phyloP scores from a whole-genome alignment of 2,888 invertebrate species.

The Coremacera marginata region DNA sequence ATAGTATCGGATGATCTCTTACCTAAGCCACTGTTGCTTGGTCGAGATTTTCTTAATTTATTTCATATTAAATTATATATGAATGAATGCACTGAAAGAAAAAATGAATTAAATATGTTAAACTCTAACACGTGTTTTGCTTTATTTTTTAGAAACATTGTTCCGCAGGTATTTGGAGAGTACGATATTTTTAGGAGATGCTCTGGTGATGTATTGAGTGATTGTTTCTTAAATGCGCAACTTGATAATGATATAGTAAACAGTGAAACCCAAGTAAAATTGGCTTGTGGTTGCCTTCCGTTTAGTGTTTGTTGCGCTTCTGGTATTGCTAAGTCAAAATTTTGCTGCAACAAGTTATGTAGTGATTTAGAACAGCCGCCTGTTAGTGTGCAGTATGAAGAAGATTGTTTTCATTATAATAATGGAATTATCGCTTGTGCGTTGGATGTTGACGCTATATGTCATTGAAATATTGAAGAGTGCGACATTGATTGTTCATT shows the following conservation, averaged over 20 bases:
- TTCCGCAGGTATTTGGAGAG: background rate
- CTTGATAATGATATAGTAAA: background rate
- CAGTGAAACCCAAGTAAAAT: background rate
- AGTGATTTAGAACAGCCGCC: too few relatives aligned
- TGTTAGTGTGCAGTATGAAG: constrained; percentile 2
- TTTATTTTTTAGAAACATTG: background rate
- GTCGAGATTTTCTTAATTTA: constrained; percentile 5
- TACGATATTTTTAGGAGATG: background rate
- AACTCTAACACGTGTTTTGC: background rate
- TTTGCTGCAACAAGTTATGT: background rate
- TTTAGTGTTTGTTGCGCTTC: background rate
- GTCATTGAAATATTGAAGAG: background rate
- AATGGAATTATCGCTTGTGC: constrained; percentile 16
- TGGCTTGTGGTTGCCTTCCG: background rate
- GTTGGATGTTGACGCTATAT: constrained; percentile 8
- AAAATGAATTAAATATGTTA: constrained; percentile 13
- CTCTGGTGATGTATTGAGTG: background rate
- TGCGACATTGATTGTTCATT: constrained; percentile 21
- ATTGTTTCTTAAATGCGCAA: background rate
- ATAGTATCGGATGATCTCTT: constrained; percentile 5
- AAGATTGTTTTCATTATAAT: constrained; percentile 7
- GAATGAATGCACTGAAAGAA: too few relatives aligned
- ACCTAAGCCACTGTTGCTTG: too few relatives aligned
- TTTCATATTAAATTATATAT: too few relatives aligned
- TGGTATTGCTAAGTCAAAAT: background rate